Conservation (phyloP, 2,888 invertebrate genomes). For the Agapetus fuscipes region DNA sequence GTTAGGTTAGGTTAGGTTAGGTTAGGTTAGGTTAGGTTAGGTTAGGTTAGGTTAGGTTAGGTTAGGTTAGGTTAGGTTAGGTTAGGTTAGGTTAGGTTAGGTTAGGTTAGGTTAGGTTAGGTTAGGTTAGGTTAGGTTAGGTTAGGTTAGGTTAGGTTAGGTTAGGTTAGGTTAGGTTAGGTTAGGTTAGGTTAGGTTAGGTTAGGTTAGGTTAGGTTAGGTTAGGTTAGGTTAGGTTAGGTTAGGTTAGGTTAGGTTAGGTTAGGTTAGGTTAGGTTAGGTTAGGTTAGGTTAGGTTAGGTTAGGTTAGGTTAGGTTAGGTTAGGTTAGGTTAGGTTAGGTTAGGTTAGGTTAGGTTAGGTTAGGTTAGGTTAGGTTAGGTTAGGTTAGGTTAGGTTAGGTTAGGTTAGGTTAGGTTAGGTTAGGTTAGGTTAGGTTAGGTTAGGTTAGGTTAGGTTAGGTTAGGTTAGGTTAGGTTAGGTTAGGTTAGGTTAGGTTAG, state of each 20-base stretch:
- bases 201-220: slow-evolving; percentile 18
- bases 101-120: slow-evolving; percentile 24
- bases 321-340: slow-evolving; percentile 22
- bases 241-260: slow-evolving; percentile 13
- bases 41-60: slow-evolving; percentile 28
- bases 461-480: slow-evolving; percentile 23
- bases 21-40: slow-evolving; percentile 25
- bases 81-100: slow-evolving; percentile 26
- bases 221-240: slow-evolving; percentile 15
- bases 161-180: slow-evolving; percentile 19
- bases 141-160: slow-evolving; percentile 20
- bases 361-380: slow-evolving; percentile 22
- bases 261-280: slow-evolving; percentile 21
- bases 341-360: slow-evolving; percentile 22
- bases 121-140: slow-evolving; percentile 17
- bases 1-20: slow-evolving; percentile 25
- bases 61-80: slow-evolving; percentile 28
- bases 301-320: no score
- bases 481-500: slow-evolving; percentile 24
- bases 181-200: slow-evolving; percentile 20
- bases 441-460: slow-evolving; percentile 20
- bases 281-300: slow-evolving; percentile 23
- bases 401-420: slow-evolving; percentile 20
- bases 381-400: slow-evolving; percentile 21
- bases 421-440: slow-evolving; percentile 16